Conservation (phyloP, 2,113 vertebrate genomes). For the Electrona antarctica region DNA sequence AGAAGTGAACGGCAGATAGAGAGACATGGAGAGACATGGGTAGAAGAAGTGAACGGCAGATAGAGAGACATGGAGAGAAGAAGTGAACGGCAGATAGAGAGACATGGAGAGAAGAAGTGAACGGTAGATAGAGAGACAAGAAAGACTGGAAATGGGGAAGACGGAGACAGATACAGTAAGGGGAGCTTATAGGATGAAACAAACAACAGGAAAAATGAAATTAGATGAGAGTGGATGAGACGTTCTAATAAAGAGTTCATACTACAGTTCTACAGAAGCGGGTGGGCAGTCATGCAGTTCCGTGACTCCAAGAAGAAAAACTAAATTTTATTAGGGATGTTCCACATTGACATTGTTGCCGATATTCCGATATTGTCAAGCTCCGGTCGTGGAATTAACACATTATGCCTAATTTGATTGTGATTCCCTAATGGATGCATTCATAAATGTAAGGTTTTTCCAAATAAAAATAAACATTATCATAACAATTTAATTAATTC, state of each 20-base stretch:
- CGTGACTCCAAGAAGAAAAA: too few relatives aligned
- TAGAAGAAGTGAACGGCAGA: not conserved
- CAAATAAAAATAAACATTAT: too few relatives aligned
- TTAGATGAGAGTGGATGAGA: not conserved
- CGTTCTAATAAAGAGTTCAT: not conserved
- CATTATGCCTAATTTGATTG: too few relatives aligned
- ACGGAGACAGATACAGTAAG: not conserved
- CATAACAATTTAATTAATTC: too few relatives aligned
- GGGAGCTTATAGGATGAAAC: not conserved
- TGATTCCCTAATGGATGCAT: too few relatives aligned
- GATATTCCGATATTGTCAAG: too few relatives aligned
- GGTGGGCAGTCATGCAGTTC: too few relatives aligned
- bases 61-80: constrained; percentile 48
- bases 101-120: constrained; percentile 18
- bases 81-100: constrained; percentile 28
- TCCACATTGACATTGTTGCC: too few relatives aligned
- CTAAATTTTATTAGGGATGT: too few relatives aligned
- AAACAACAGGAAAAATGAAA: not conserved
- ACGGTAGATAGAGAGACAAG: constrained; percentile 24
- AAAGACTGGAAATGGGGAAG: not conserved
- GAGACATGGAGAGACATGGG: constrained; percentile 46
- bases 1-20: constrained; percentile 7
- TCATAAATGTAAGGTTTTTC: too few relatives aligned
- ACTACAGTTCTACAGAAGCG: too few relatives aligned
- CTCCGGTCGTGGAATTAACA: too few relatives aligned